Evolutionary conservation across 2,113 vertebrate genomes (phyloP), one percentile per base, ranked within the genome.

Genomic region (Cichladusa arquata): DNA sequence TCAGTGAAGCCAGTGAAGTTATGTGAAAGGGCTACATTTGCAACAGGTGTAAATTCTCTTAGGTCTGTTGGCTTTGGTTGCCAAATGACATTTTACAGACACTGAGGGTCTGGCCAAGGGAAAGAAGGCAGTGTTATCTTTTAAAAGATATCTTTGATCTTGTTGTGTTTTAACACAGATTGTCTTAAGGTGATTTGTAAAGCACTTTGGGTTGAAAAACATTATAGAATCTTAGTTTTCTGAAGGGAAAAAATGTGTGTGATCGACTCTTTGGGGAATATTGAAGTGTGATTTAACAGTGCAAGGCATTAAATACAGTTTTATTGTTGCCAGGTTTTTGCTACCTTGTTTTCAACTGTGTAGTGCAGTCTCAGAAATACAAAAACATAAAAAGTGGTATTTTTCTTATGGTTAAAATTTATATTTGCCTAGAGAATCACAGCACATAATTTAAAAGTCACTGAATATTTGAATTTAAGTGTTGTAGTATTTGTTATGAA

Each of bases 151-250:
- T 8, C 17, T 91, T 91, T 56, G 34, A 11, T 66, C n/a, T 81
- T 60, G 3, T 25, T 85, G 40, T 64, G 4, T 74, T 60, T 79
- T 26, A 69, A 45, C 45, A 48, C 22, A n/a, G 47, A 19, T 86
- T 81, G 19, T 72, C 53, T 87, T 54, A 20, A n/a, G 54, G 28
- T 57, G 60, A 31, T 97, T 96, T 96, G 90, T 95, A 94, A 93
- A 97, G 93, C 95, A 94, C 94, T 95, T 93, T 94, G 96, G 45
- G 92, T 82, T 91, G 70, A 79, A 85, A 81, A 86, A 3, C 53
- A 19, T 91, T 29, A n/a, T 11, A 16, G 20, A 54, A 25, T 45
- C 48, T 91, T 62, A 14, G 84, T 69, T 88, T 69, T 89, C 38
- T 67, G 34, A 9, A 15, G n/a, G 61, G n/a, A 33, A 44, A 34